A percentile compares a stretch with the other conserved stretches of the same genome.
Conservation (phyloP, 2,888 invertebrate genomes). For the Eurois occulta region DNA sequence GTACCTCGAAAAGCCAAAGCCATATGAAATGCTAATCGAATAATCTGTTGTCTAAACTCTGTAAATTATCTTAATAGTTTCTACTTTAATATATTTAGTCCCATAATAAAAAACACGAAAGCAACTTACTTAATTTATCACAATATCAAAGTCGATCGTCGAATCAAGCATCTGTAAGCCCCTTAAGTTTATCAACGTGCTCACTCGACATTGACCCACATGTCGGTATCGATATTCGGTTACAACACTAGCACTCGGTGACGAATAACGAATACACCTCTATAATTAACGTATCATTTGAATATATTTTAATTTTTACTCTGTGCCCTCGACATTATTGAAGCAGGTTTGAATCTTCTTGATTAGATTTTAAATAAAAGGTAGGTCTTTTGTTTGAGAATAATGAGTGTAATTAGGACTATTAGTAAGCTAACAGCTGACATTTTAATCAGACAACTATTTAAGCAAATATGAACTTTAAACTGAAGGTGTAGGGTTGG, state of each 20-base stretch:
- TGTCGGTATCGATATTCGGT: slow-evolving; percentile 83
- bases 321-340: slow-evolving; percentile 74
- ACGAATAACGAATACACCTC: slow-evolving; percentile 76
- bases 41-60: background rate
- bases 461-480: slow-evolving; percentile 2
- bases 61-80: background rate
- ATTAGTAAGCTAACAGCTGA: slow-evolving; percentile 12
- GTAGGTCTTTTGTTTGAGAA: slow-evolving; percentile 48
- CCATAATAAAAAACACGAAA: background rate
- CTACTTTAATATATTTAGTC: background rate
- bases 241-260: slow-evolving; percentile 78
- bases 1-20: background rate
- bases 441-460: background rate
- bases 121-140: background rate
- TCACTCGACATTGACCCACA: slow-evolving; percentile 83
- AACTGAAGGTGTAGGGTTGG: background rate
- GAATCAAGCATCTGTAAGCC: slow-evolving; percentile 22
- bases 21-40: background rate
- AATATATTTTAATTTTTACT: slow-evolving; percentile 68
- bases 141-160: background rate
- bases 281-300: slow-evolving; percentile 73
- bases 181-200: slow-evolving; percentile 61
- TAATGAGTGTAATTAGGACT: slow-evolving; percentile 32
- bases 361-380: slow-evolving; percentile 45
- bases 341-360: slow-evolving; percentile 53